Base-by-base conservation (phyloP, 2,113 vertebrate genomes). In the Caretta caretta region DNA sequence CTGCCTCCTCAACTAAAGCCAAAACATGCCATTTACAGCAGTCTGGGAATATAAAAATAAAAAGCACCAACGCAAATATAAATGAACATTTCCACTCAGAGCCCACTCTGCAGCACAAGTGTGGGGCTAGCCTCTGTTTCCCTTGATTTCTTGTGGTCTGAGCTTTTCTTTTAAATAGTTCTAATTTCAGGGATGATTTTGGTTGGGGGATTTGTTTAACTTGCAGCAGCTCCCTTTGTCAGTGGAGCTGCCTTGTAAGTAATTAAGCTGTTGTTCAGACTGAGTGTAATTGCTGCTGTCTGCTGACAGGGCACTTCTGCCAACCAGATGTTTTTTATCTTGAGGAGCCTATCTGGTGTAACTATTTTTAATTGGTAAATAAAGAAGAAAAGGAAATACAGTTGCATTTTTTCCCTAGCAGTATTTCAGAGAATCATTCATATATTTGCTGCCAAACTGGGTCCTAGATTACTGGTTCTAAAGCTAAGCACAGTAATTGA, bases 241-340 rank as follows among this genome's bases (percentile, higher is more conserved):
- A 85, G 69, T 65, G 51, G 86, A 89, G 93, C 93, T 87, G 92
- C 91, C 90, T 96, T 94, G 62, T 93, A 95, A 80, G 95, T 96
- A 97, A 95, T 98, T 96, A 97, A 97, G 97, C 96, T 92, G 97
- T 91, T 96, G 96, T 93, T 95, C 96, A 93, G 97, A 85, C 95
- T 97, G 57, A 49, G 89, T 88, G 80, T 97, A 97, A 97, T 97
- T 96, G 97, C 88, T 84, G 93, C 96, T 98, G 96, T 97, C 95
- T 98, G 97, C 96, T 97, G 96, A 97, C 93, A 94, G 83, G 88
- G 92, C 91, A 90, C 56, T 97, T 97, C 95, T 97, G 96, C 92
- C 90, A 92, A 90, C 82, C 98, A 98, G 97, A 97, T 98, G 97
- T 96, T 97, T 96, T 87, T 94, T 93, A 95, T 97, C 96, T 93